Conservation (phyloP, 2,888 invertebrate genomes). For the Bellardia pandia region DNA sequence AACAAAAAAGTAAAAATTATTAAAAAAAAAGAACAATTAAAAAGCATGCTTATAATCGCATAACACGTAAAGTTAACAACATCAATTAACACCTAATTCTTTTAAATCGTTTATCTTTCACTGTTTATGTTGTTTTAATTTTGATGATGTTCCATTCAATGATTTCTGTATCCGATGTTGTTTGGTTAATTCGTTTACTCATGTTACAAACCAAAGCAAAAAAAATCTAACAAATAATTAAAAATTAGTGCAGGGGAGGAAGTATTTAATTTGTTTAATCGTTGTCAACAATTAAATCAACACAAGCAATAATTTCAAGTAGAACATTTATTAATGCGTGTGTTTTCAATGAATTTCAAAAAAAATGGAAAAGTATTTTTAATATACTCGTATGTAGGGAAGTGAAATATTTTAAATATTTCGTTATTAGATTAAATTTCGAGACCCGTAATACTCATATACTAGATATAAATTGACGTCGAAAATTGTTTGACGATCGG, state of each 20-base stretch:
- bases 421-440: too few relatives aligned
- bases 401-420: too few relatives aligned
- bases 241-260: slow-evolving; percentile 34
- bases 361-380: too few relatives aligned
- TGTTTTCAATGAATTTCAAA: too few relatives aligned
- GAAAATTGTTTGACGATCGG: too few relatives aligned
- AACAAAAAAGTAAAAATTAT: neutral
- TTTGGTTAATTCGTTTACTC: slow-evolving; percentile 35
- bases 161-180: slow-evolving; percentile 45
- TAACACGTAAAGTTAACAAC: slow-evolving; percentile 28
- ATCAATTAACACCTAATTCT: slow-evolving; percentile 59
- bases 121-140: slow-evolving; percentile 29
- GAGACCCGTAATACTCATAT: too few relatives aligned
- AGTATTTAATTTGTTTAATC: slow-evolving; percentile 55
- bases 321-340: neutral
- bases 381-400: too few relatives aligned
- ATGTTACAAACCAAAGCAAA: slow-evolving; percentile 5
- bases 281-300: slow-evolving; percentile 14
- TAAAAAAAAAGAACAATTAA: neutral
- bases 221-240: neutral
- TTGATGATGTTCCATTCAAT: slow-evolving; percentile 54
- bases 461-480: too few relatives aligned
- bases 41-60: slow-evolving; percentile 8
- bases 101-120: slow-evolving; percentile 12
- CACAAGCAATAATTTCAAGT: neutral